Evolutionary conservation across 2,888 invertebrate species (phyloP), one percentile per base, ranked within the genome.

Genomic region (Psylliodes chrysocephalus): DNA sequence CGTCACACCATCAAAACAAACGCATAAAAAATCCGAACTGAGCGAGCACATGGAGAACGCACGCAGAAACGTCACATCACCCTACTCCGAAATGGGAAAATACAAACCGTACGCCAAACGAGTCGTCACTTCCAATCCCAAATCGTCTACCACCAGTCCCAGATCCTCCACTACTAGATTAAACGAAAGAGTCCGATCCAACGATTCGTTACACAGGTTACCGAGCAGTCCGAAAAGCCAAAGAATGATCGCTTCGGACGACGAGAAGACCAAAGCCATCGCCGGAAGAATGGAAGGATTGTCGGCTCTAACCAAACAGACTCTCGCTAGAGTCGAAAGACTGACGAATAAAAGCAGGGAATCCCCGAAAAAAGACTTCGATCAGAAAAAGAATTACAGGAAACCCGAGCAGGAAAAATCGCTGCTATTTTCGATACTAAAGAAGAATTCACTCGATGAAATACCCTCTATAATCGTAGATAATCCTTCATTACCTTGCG

Each of bases 321-420:
- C 89, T 46, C 85, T 89, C 83, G 89, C 88, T 79, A 87, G 88
- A 77, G 88, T 89, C 75, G 89, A 89, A 80, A 86, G 85, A 82
- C 85, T 89, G 77, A 71, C 78, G 68, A 85, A 82, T 82, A 86
- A 85, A 68, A 76, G 49, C 25, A 75, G 71, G 63, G 76, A 76
- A 46, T 65, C 73, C 8, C 73, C 75, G 10, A 69, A 63, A 22
- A 71, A 69, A 60, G 71, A 75, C 7, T 14, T 25, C 19, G 19
- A 44, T n/a, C n/a, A n/a, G n/a, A n/a, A n/a, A n/a, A 68, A 33
- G 52, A 38, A 18, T 6, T 56, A 6, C 15, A 66, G 63, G 28
- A 68, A 63, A 61, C 49, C 63, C n/a, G 56, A 47, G 14, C 1
- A 54, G 2, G 69, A 70, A 3, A 68, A 63, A 40, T 40, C 60